A percentile compares a stretch with the other conserved stretches of the same genome.
Evolutionary conservation across 2,113 vertebrate genomes (phyloP).

Genomic region (Chloebia gouldiae): DNA sequence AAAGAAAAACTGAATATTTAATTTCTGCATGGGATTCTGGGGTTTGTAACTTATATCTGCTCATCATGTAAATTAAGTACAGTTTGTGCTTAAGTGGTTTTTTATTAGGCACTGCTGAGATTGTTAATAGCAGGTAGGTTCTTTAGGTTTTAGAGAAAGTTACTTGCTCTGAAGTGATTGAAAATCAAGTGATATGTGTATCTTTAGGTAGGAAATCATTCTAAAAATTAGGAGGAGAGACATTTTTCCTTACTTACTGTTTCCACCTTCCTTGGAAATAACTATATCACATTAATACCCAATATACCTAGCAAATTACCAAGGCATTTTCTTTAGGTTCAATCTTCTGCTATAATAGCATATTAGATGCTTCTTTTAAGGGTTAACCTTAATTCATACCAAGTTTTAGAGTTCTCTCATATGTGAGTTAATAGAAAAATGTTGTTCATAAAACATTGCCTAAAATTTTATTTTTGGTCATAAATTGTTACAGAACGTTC

Average conservation of each 20-base stretch:
- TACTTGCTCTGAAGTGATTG: constrained; percentile 52
- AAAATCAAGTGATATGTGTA: constrained; percentile 35
- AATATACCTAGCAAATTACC: not conserved
- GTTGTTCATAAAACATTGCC: not conserved
- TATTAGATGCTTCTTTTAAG: not conserved
- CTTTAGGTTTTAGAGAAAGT: constrained; percentile 45
- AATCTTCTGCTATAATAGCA: not conserved
- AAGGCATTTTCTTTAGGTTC: not conserved
- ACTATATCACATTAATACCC: not conserved
- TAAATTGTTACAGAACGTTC: not conserved
- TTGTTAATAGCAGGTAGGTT: constrained; percentile 62
- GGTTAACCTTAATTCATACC: not conserved
- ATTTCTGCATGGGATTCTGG: constrained; percentile 47
- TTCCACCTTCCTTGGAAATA: not conserved
- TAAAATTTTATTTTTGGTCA: not conserved
- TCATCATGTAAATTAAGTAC: constrained; percentile 57
- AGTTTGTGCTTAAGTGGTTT: constrained; percentile 66
- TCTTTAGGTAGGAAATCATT: not conserved
- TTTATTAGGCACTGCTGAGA: constrained; percentile 63
- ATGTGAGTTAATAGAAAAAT: not conserved
- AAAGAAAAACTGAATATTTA: constrained; percentile 42
- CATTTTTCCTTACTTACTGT: not conserved
- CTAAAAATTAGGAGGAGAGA: not conserved
- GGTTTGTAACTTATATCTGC: constrained; percentile 50
- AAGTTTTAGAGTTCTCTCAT: not conserved